Base-by-base conservation (phyloP, 2,113 vertebrate species). In the Condylura cristata region DNA sequence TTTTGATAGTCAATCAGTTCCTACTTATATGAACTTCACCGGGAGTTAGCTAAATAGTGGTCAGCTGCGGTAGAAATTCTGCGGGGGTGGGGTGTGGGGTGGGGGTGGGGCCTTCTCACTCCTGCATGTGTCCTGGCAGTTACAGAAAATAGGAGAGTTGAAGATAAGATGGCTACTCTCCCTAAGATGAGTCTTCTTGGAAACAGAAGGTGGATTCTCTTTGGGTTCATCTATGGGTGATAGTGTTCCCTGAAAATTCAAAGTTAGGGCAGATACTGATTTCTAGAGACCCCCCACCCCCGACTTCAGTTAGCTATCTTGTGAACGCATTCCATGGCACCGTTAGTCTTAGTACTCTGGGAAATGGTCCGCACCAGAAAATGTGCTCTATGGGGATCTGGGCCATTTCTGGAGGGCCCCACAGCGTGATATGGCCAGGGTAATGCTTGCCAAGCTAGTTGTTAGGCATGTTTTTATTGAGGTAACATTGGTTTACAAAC, bases 51-150 rank as follows among this genome's bases (percentile, higher is more conserved):
- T 88, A 66, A 56, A 63, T 20, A 74, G 74, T n/a, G 48, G 34
- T 70, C 37, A 89, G 79, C 5, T 87, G 39, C 80, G 91, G 65
- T 48, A 93, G 75, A 90, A 85, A 96, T 92, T 24, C 24, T 74
- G 60, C 26, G 53, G 28, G 44, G 51, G 46, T n/a, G n/a, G n/a
- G n/a, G n/a, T n/a, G n/a, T n/a, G n/a, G 44, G n/a, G 34, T 94
- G 82, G 63, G 22, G 34, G 28, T n/a, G 18, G 89, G 60, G 60
- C 22, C 56, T 84, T 26, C 32, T 60, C 68, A 70, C 82, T 13
- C 81, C 34, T 85, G 76, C 61, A 37, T 30, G 7, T 30, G 46
- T 63, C 79, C 56, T 70, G 18, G 37, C 58, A 71, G 24, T 65
- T 51, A 75, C 4, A 32, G 53, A 87, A 87, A 68, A 51, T n/a